Percentiles rank a stretch among this genome's conserved stretches.
phyloP scores from a whole-genome alignment of 2,113 vertebrate genomes.

The Phoxinus phoxinus region DNA sequence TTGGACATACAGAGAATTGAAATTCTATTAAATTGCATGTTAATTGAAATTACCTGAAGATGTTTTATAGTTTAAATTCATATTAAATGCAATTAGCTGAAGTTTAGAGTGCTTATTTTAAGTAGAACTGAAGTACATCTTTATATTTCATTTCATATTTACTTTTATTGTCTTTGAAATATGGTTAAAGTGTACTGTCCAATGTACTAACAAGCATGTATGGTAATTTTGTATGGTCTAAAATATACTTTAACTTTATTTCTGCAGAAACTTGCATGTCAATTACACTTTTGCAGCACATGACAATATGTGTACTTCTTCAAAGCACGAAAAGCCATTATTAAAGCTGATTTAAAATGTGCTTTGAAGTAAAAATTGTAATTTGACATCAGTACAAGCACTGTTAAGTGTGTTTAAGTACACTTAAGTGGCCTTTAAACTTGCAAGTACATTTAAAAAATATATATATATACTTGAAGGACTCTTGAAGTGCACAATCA shows the following conservation, averaged over 20 bases:
- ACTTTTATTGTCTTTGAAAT: neutral
- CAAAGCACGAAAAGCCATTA: neutral
- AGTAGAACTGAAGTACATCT: neutral
- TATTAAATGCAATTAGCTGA: neutral
- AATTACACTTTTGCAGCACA: neutral
- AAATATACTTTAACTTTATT: neutral
- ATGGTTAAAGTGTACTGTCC: neutral
- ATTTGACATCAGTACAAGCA: neutral
- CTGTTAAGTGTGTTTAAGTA: neutral
- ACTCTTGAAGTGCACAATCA: neutral
- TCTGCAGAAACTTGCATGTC: neutral
- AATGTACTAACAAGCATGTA: neutral
- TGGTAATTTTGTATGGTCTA: neutral
- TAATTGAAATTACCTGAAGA: neutral
- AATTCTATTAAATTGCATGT: too few species aligned
- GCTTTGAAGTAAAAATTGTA: neutral
- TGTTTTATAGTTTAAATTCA: neutral
- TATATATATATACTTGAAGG: too few species aligned
- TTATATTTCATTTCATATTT: neutral
- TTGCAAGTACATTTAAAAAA: too few species aligned
- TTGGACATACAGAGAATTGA: too few species aligned
- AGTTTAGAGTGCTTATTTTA: neutral
- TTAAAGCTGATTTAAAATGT: neutral
- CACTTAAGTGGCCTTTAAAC: neutral
- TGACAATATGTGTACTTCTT: neutral